Percentiles rank a stretch among this genome's conserved stretches.
Evolutionary conservation across 2,797 vertebrate species (phyloP).

Genomic region (Bradypodion ventrale): DNA sequence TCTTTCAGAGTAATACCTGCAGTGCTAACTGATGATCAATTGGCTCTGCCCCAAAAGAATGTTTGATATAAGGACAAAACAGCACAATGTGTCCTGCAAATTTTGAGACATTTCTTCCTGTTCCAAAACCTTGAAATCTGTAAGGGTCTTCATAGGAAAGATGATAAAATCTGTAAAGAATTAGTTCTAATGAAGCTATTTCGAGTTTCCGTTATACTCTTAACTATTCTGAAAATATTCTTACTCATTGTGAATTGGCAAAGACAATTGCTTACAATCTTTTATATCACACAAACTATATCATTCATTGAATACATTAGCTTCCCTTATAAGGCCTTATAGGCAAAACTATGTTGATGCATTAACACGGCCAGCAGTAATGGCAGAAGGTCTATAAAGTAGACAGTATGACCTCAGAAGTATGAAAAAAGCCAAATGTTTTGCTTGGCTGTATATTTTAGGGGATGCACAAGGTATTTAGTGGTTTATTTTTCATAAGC

Average conservation of each 20-base stretch:
- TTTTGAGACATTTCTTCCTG: not conserved
- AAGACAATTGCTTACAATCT: not conserved
- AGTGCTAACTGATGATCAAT: not conserved
- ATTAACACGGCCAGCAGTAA: not conserved
- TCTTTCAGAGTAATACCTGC: not conserved
- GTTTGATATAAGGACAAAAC: not conserved
- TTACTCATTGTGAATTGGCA: not conserved
- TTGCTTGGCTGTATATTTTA: not conserved
- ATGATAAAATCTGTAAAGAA: not conserved
- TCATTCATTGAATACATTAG: not conserved
- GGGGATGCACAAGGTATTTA: not conserved
- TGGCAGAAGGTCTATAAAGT: slow-evolving; percentile 4
- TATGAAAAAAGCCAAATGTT: not conserved
- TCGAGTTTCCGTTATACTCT: not conserved
- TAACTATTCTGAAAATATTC: not conserved
- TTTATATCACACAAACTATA: not conserved
- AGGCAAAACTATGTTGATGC: not conserved
- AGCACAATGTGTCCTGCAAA: not conserved
- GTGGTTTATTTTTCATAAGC: slow-evolving; percentile 22
- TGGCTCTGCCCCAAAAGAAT: not conserved
- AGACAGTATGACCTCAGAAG: not conserved
- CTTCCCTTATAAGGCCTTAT: not conserved
- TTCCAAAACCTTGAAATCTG: not conserved
- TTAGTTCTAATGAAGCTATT: not conserved
- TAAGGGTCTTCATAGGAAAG: not conserved